Evolutionary conservation across 2,113 vertebrate species (phyloP).

Genomic region (Oenanthe oenanthe): DNA sequence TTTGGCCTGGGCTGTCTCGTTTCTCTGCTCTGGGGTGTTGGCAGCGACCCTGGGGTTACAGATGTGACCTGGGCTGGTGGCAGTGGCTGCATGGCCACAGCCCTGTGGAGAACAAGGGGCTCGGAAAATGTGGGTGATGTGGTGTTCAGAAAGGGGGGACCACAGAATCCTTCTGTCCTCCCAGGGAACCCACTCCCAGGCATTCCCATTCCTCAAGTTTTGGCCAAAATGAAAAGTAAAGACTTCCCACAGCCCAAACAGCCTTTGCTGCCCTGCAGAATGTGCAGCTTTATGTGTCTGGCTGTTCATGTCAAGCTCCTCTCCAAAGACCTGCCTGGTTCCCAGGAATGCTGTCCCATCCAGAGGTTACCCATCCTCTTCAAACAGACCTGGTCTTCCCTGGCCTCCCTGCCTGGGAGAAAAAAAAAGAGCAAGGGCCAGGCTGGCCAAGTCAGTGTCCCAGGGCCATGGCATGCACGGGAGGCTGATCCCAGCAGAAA

Average conservation of each 20-base stretch:
- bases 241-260: rapidly evolving
- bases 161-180: background rate
- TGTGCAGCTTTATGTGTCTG: background rate
- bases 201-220: background rate
- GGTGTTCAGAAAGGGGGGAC: background rate
- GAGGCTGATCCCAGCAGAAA: background rate
- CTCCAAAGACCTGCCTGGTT: background rate
- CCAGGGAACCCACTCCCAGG: background rate
- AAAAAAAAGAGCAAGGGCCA: background rate
- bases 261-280: background rate
- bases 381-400: background rate
- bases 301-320: background rate
- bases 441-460: background rate
- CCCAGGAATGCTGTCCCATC: background rate
- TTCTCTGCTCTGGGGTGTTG: background rate
- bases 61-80: background rate
- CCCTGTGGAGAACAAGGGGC: background rate
- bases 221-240: background rate
- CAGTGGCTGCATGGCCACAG: background rate
- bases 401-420: background rate
- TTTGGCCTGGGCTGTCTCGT: background rate
- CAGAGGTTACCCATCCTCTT: background rate
- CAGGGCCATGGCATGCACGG: rapidly evolving
- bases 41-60: background rate
- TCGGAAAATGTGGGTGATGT: rapidly evolving